phyloP scores from a whole-genome alignment of 2,888 invertebrate genomes.

The Molanna angustata region DNA sequence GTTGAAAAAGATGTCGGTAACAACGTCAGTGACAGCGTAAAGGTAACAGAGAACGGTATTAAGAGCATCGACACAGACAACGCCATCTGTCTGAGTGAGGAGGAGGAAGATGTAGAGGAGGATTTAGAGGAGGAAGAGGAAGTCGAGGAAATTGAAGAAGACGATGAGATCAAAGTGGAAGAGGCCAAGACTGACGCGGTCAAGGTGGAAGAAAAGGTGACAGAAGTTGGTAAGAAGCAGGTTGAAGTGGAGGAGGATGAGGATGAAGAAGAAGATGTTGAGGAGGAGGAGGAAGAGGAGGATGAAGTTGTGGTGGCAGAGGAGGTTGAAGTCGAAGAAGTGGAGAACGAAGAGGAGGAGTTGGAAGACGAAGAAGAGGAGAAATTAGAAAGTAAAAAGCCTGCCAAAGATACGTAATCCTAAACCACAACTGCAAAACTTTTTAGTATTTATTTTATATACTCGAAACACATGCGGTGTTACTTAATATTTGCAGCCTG shows the following conservation, averaged over 20 bases:
- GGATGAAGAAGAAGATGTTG: conserved; percentile 38
- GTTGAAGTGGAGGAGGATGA: conserved; percentile 38
- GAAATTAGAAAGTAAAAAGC: conserved; percentile 16
- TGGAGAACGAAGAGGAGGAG: conserved; percentile 29
- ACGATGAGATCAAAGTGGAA: conserved; percentile 16
- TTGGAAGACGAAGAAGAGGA: conserved; percentile 32
- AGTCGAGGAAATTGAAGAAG: conserved; percentile 39
- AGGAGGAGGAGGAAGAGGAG: conserved; percentile 30
- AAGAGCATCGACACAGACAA: conserved; percentile 33
- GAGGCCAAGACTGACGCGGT: conserved; percentile 29
- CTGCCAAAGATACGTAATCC: conserved; percentile 5
- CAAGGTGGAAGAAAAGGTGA: conserved; percentile 26
- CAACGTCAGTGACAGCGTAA: conserved; percentile 33
- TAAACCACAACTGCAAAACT: no score
- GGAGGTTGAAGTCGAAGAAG: conserved; percentile 14
- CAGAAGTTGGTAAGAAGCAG: conserved; percentile 15
- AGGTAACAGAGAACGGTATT: conserved; percentile 12
- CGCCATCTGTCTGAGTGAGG: no score
- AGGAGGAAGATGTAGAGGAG: conserved; percentile 38
- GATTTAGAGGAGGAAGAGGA: conserved; percentile 32
- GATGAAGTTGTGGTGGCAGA: conserved; percentile 39
- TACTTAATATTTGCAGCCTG: no score
- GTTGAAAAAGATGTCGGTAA: conserved; percentile 1
- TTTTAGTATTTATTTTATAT: no score
- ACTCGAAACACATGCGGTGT: no score